phyloP scores from a whole-genome alignment of 2,888 invertebrate genomes.

The Holacanthella duospinosa region DNA sequence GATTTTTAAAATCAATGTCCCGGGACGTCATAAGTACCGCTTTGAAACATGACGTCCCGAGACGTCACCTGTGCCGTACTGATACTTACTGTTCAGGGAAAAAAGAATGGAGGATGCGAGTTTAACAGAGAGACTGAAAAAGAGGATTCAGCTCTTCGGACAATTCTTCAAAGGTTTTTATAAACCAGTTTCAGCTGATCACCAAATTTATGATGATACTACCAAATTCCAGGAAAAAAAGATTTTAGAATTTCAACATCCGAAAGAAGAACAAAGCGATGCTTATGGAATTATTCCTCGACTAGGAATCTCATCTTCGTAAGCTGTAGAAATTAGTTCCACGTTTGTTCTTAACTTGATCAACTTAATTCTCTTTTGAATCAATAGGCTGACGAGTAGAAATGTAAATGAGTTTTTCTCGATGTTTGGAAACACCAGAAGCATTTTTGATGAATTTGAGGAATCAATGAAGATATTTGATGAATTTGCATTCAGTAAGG shows the following conservation, averaged over 20 bases:
- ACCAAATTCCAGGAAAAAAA: not conserved
- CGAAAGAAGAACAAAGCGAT: too few species aligned
- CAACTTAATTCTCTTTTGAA: not conserved
- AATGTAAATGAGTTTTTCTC: not conserved
- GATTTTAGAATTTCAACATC: not conserved
- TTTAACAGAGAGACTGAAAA: not conserved
- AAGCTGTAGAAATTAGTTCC: too few species aligned
- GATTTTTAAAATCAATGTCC: too few species aligned
- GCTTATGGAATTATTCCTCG: too few species aligned
- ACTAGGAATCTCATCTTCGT: too few species aligned
- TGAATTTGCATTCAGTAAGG: not conserved
- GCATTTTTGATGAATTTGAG: not conserved
- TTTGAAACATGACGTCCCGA: too few species aligned
- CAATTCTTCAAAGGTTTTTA: not conserved
- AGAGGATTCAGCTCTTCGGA: not conserved
- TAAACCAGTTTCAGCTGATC: not conserved
- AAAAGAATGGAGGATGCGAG: not conserved
- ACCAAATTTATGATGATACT: not conserved
- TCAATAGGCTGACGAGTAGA: not conserved
- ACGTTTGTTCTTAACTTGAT: too few species aligned
- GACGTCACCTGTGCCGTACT: too few species aligned
- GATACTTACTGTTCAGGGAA: too few species aligned
- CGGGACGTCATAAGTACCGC: too few species aligned
- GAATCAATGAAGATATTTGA: not conserved
- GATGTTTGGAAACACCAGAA: not conserved